Evolutionary conservation across 2,113 vertebrate species (phyloP).

Genomic region (Meleagris gallopavo): DNA sequence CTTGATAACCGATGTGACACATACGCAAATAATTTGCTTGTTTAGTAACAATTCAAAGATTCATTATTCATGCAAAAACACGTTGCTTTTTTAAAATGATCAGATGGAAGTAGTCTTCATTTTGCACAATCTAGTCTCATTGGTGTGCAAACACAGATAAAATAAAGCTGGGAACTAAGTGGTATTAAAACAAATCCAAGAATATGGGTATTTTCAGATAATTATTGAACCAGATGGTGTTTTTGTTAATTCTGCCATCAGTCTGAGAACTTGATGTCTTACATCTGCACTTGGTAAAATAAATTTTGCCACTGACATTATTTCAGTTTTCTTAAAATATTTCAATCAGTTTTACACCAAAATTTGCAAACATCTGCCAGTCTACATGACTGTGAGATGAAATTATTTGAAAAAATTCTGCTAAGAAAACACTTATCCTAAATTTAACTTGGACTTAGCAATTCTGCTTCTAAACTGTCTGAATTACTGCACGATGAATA

Average conservation of each 20-base stretch:
- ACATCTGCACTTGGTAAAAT: conserved; percentile 88
- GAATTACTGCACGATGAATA: conserved; percentile 34
- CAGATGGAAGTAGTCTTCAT: conserved; percentile 82
- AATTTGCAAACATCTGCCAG: conserved; percentile 87
- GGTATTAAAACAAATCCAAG: conserved; percentile 83
- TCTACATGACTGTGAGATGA: conserved; percentile 68
- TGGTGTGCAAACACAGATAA: conserved; percentile 83
- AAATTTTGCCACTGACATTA: conserved; percentile 86
- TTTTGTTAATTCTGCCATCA: conserved; percentile 89
- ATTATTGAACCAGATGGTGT: conserved; percentile 90
- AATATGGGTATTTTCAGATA: conserved; percentile 85
- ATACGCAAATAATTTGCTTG: conserved; percentile 87
- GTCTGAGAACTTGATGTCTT: conserved; percentile 88
- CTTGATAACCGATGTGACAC: conserved; percentile 87
- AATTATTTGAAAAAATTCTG: conserved; percentile 75
- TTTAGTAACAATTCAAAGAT: conserved; percentile 85
- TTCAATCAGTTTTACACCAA: conserved; percentile 85
- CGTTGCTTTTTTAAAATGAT: conserved; percentile 78
- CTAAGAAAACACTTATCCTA: conserved; percentile 69
- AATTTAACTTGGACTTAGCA: conserved; percentile 63
- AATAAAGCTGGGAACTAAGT: conserved; percentile 82
- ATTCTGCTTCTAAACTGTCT: conserved; percentile 46
- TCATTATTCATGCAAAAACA: conserved; percentile 84
- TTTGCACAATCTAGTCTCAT: conserved; percentile 79
- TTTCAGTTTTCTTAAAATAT: conserved; percentile 88